phyloP scores from a whole-genome alignment of 2,113 vertebrate genomes.

The Monarcha castaneiventris region DNA sequence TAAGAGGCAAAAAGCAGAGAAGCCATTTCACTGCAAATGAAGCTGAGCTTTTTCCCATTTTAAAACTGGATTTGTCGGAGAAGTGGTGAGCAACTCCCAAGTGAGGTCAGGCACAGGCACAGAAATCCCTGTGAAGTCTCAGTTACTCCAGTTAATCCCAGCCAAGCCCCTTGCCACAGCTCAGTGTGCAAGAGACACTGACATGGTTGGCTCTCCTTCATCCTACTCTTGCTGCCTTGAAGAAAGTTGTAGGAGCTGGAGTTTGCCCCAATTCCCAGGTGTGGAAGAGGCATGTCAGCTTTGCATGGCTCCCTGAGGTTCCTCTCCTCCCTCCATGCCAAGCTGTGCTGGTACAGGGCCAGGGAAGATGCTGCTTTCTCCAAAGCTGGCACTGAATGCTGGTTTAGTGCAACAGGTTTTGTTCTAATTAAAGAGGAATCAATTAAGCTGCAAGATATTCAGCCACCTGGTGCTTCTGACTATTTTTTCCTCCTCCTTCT shows the following conservation, averaged over 20 bases:
- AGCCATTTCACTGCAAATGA: neutral
- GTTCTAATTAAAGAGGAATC: constrained; percentile 60
- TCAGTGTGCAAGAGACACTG: neutral
- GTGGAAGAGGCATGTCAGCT: neutral
- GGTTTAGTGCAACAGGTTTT: constrained; percentile 34
- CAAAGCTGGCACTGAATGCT: neutral
- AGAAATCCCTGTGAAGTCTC: neutral
- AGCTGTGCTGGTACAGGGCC: neutral
- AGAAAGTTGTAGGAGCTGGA: neutral
- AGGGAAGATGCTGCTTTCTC: neutral
- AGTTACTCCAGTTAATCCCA: neutral
- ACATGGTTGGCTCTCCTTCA: neutral
- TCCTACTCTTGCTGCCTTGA: neutral
- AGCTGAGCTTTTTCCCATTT: neutral
- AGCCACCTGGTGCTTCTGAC: constrained; percentile 52
- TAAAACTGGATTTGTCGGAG: neutral
- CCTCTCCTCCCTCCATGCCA: neutral
- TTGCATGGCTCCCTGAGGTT: fast-evolving
- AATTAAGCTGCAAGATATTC: constrained; percentile 43
- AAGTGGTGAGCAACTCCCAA: neutral
- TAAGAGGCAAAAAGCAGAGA: neutral
- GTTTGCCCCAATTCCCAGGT: neutral
- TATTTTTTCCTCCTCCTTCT: constrained; percentile 33
- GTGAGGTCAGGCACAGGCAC: neutral
- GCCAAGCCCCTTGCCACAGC: neutral